Conservation (phyloP, 2,113 vertebrate species). For the Indri indri region DNA sequence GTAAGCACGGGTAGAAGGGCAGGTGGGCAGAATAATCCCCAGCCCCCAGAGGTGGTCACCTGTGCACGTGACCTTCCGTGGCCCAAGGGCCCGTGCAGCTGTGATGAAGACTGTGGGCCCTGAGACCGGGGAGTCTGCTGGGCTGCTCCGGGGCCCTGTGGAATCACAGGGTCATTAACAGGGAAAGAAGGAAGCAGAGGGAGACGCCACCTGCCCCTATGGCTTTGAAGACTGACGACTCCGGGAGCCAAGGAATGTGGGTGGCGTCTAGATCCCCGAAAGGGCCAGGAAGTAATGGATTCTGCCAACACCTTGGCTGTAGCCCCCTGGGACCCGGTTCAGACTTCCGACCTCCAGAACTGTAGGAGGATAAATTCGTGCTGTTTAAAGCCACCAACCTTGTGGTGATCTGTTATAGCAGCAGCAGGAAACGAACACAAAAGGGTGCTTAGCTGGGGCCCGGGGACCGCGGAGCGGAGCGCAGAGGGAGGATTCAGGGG, state of each 20-base stretch:
- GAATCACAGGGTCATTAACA: background rate
- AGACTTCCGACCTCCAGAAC: background rate
- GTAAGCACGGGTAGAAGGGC: background rate
- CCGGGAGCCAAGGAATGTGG: background rate
- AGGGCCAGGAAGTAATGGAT: background rate
- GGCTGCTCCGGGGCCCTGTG: background rate
- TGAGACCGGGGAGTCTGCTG: too few species aligned
- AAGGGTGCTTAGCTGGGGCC: background rate
- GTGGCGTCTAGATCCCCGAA: background rate
- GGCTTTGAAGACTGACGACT: background rate
- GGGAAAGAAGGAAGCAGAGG: background rate
- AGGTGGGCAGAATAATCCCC: background rate
- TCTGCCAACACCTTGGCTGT: background rate
- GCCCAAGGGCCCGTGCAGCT: background rate
- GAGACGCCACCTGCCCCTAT: background rate
- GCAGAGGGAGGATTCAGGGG: background rate
- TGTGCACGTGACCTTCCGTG: rapidly evolving
- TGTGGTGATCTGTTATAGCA: too few species aligned
- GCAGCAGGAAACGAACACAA: background rate
- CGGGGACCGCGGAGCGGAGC: too few species aligned
- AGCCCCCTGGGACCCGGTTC: background rate
- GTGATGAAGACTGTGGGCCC: background rate
- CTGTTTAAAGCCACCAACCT: background rate
- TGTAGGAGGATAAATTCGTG: too few species aligned
- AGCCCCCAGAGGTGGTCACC: background rate